Evolutionary conservation across 2,888 invertebrate species (phyloP).

Genomic region (Hydroisotoma schaefferi): DNA sequence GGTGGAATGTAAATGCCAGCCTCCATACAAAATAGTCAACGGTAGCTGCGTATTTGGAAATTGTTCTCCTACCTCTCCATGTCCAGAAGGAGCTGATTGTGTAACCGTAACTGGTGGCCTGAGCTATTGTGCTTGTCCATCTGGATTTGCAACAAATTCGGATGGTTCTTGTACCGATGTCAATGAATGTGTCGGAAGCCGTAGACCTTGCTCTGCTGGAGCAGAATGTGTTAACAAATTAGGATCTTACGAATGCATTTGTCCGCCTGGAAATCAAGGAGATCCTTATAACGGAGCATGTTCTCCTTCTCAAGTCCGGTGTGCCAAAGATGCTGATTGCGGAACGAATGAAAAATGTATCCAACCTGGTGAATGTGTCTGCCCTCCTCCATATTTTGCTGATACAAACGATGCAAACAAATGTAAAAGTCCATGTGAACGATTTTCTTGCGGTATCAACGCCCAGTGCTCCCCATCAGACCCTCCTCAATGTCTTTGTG

Average conservation of each 20-base stretch:
- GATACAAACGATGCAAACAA: slow-evolving; percentile 77
- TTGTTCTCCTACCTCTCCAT: slow-evolving; percentile 74
- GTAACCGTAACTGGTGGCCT: slow-evolving; percentile 84
- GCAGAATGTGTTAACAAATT: slow-evolving; percentile 78
- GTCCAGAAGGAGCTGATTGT: slow-evolving; percentile 83
- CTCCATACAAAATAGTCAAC: slow-evolving; percentile 77
- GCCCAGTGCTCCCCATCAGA: slow-evolving; percentile 79
- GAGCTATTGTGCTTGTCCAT: slow-evolving; percentile 89
- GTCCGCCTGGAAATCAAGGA: slow-evolving; percentile 68
- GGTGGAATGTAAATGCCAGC: slow-evolving; percentile 79
- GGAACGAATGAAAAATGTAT: slow-evolving; percentile 83
- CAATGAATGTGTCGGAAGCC: slow-evolving; percentile 75
- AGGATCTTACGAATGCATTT: slow-evolving; percentile 75
- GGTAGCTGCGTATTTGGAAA: slow-evolving; percentile 81
- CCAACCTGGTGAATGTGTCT: slow-evolving; percentile 85
- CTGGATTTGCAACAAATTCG: slow-evolving; percentile 70
- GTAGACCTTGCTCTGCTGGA: slow-evolving; percentile 70
- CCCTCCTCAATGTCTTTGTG: slow-evolving; percentile 80
- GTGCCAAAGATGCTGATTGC: slow-evolving; percentile 78
- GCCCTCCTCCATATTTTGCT: slow-evolving; percentile 83
- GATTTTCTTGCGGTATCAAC: slow-evolving; percentile 84
- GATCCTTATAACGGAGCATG: slow-evolving; percentile 79
- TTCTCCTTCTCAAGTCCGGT: slow-evolving; percentile 75
- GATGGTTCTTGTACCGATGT: slow-evolving; percentile 80
- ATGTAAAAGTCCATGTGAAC: slow-evolving; percentile 88